Evolutionary conservation across 2,888 invertebrate species (phyloP).

Genomic region (Dryobotodes eremita): DNA sequence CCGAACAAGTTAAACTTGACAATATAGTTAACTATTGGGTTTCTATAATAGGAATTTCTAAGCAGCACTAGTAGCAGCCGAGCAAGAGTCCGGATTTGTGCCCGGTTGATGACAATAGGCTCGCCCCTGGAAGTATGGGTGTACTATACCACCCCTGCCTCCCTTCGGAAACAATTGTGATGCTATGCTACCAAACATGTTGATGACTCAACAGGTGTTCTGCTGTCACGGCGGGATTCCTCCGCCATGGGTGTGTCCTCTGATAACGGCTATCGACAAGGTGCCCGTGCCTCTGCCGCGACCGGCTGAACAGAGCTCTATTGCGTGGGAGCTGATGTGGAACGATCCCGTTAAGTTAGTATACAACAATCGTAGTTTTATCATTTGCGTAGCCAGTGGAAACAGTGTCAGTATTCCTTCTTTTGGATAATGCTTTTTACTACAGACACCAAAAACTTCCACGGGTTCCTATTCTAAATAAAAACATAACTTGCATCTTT

Average conservation of each 20-base stretch:
- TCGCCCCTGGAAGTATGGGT: too few relatives aligned
- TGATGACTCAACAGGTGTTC: slow-evolving; percentile 89
- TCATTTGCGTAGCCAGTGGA: neutral
- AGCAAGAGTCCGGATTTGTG: neutral
- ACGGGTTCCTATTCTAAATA: neutral
- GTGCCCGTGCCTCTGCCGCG: slow-evolving; percentile 92
- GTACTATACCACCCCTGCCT: neutral
- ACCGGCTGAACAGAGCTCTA: slow-evolving; percentile 92
- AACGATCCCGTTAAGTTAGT: slow-evolving; percentile 92
- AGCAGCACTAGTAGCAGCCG: neutral
- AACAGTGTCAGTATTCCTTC: neutral
- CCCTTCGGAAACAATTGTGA: neutral
- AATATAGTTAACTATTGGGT: neutral
- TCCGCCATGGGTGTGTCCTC: slow-evolving; percentile 92
- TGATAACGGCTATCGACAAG: slow-evolving; percentile 91
- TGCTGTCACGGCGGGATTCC: slow-evolving; percentile 96
- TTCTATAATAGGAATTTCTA: neutral
- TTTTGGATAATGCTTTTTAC: neutral
- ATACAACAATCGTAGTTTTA: neutral
- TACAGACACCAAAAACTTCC: neutral
- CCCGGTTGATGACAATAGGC: neutral
- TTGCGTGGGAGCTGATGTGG: slow-evolving; percentile 95
- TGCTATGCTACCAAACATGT: neutral
- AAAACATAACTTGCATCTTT: neutral
- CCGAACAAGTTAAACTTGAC: neutral